Evolutionary conservation across 2,888 invertebrate species (phyloP), one percentile per base, ranked within the genome.

Genomic region (Heterodera filipjevi): DNA sequence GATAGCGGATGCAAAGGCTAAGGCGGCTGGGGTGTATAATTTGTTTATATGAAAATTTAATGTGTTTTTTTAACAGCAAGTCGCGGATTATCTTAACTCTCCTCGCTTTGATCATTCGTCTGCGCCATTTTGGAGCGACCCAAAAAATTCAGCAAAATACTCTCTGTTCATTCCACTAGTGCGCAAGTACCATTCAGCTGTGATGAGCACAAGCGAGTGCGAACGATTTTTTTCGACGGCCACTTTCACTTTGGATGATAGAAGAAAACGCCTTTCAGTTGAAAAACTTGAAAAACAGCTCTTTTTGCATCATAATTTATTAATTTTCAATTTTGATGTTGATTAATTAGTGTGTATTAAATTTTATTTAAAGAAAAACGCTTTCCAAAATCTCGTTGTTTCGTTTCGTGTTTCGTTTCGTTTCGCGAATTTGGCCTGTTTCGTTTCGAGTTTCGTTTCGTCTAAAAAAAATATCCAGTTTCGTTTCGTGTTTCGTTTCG

Each of bases 231-330:
- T 44, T 44, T 66, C 33, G 30, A 32, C 32, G 5, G 33, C 33
- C 12, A n/a, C n/a, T n/a, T n/a, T n/a, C n/a, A n/a, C n/a, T n/a
- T n/a, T n/a, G n/a, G n/a, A n/a, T n/a, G n/a, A 66, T 66, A 66
- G 66, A 66, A 66, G 66, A 66, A 66, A 66, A 66, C 5, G 66
- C 8, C 66, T 66, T 30, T 66, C 66, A 66, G 33, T 66, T 30
- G 66, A 66, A 66, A 66, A 66, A 8, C 66, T 66, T 33, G 66
- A 66, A 66, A 66, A 66, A 66, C 66, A 66, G 66, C 33, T 66
- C 12, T 66, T 66, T 66, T 66, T 66, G 33, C 66, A 66, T 12
- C 32, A 66, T 32, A 66, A 32, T 12, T 66, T 66, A 44, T 44
- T 44, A n/a, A n/a, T n/a, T n/a, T n/a, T n/a, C n/a, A n/a, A n/a